phyloP scores from a whole-genome alignment of 2,113 vertebrate species.

The Ammospiza nelsoni region DNA sequence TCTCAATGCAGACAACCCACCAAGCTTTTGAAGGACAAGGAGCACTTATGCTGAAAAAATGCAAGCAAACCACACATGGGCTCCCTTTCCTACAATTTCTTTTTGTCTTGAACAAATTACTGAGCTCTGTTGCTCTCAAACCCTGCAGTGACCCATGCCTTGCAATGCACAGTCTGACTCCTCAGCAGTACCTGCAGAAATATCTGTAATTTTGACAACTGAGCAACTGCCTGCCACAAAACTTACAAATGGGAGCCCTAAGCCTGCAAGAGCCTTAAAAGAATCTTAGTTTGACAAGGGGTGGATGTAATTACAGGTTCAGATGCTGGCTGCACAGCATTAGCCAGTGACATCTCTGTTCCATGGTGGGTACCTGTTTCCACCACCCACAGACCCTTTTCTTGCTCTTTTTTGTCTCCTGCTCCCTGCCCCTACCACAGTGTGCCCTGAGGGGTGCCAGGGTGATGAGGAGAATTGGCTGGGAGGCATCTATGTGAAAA shows the following conservation, averaged over 20 bases:
- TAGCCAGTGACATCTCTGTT: background rate
- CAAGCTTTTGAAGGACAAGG: background rate
- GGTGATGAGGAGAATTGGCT: rapidly evolving
- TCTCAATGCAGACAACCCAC: background rate
- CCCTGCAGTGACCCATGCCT: background rate
- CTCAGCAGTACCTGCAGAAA: background rate
- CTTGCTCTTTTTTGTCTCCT: background rate
- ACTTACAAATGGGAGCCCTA: background rate
- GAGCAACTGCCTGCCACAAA: background rate
- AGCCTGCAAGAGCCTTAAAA: background rate
- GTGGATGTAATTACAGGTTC: background rate
- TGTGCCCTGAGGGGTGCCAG: rapidly evolving
- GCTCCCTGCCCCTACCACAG: background rate
- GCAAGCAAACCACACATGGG: background rate
- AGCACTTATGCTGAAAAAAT: background rate
- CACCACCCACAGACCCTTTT: background rate
- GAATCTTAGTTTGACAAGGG: background rate
- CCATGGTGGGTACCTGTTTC: background rate
- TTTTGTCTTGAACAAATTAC: background rate
- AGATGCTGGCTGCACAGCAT: background rate
- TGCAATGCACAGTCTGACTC: background rate
- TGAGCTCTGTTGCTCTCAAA: background rate
- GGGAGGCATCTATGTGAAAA: background rate
- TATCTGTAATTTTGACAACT: background rate
- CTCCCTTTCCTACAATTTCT: background rate